Conservation (phyloP, 2,797 vertebrate genomes). For the Amblyraja radiata region DNA sequence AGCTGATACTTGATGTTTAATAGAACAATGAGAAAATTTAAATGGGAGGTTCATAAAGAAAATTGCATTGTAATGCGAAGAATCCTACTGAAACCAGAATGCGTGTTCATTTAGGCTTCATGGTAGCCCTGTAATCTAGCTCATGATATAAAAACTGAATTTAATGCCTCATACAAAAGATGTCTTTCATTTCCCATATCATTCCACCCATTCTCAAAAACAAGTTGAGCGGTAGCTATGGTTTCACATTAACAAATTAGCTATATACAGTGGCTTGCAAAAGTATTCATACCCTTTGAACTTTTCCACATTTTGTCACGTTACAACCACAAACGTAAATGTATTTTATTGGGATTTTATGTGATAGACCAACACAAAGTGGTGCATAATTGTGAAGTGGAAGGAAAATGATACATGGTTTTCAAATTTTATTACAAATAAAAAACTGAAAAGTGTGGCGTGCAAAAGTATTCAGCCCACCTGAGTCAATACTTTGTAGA, state of each 20-base stretch:
- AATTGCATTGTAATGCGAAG: background rate
- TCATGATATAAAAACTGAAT: background rate
- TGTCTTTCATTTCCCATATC: background rate
- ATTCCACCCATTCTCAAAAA: background rate
- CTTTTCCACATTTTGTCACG: too few species aligned
- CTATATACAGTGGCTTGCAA: too few species aligned
- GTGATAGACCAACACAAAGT: too few species aligned
- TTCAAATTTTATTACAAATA: too few species aligned
- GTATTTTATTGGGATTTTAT: too few species aligned
- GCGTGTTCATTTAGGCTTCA: background rate
- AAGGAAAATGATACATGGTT: too few species aligned
- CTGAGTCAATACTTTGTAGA: too few species aligned
- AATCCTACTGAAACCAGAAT: background rate
- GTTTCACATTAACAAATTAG: background rate
- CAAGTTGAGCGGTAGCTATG: background rate
- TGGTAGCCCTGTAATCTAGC: background rate
- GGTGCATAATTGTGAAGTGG: too few species aligned
- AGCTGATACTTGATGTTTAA: background rate
- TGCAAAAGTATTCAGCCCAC: too few species aligned
- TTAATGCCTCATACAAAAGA: background rate
- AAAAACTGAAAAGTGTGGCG: too few species aligned
- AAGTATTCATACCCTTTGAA: too few species aligned
- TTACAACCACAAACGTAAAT: too few species aligned
- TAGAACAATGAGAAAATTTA: background rate
- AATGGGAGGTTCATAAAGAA: background rate